Base-by-base conservation (phyloP, 1,140 invertebrate species). In the Teleopsis dalmanni region DNA sequence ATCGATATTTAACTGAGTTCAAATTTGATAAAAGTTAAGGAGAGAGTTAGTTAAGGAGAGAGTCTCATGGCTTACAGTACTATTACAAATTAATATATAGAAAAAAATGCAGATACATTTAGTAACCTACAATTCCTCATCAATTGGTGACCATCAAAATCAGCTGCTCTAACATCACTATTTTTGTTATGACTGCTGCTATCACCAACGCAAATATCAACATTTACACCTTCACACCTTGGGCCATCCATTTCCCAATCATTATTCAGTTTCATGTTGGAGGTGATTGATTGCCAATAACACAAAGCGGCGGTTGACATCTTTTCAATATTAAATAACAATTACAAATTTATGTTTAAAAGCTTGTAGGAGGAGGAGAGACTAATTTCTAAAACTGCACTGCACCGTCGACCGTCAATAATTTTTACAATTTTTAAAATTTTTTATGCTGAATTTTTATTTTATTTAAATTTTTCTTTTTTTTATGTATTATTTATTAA, bases 241-340 rank as follows among this genome's bases (percentile, higher is more conserved):
- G 11, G 16, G 19, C 16, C 29, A 41, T 22, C 29, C 48, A 50
- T 50, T 29, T 50, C 41, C 48, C 48, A 50, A 50, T 50, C 33
- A 19, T 29, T 27, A 34, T 27, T 35, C 18, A 31, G 38, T 34
- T 14, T 42, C 6, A 14, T 34, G 37, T n/a, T 34, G 29, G 11
- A 18, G 22, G 19, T 14, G 2, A 37, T 7, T 16, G 14, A 27
- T 38, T 34, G 50, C 50, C 44, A 48, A 37, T 42, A 47, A 25
- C 38, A 41, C 46, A 52, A 44, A 31, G 50, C 33, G 16, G 50
- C 50, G 10, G 50, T 45, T 19, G 50, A 52, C 50, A 52, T 52
- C 26, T 25, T 27, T 41, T 41, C 26, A 5, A 2, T 35, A 14
- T 3, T 19, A n/a, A 21, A 18, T 8, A 29, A 43, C 19, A 44